Base-by-base conservation (phyloP, 1,140 invertebrate genomes). In the Panagrolaimus sp. region DNA sequence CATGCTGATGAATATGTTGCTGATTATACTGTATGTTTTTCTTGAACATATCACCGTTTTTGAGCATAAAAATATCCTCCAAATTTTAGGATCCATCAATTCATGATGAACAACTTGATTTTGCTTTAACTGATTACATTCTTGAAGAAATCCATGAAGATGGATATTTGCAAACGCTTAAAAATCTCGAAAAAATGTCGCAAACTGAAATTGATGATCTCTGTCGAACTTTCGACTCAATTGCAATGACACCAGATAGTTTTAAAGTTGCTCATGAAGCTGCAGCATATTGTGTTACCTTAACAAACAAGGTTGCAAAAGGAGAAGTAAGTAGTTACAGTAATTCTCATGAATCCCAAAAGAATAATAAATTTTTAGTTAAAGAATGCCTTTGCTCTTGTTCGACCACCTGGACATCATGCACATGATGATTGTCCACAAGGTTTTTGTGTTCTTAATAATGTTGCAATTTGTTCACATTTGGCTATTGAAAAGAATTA, bases 381-480 rank as follows among this genome's bases (percentile, higher is more conserved):
- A 24, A 24, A 21, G 21, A 96, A 94, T 86, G 95, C 94, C 15
- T 95, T 98, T 83, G 95, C 95, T 12, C 90, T 98, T 32, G 94
- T 98, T 9, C 88, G 96, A 73, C 95, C 94, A 17, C 94, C 94
- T 0, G 96, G 96, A 2, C 95, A 98, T 86, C 96, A 98, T 85
- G 95, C 96, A 1, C 96, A 98, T 86, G 88, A 89, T 9, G 90
- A 93, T n/a, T 63, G 65, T 15, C 66, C 75, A 74, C 86, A 86
- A 85, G 96, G 96, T 63, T 99, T 99, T 85, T 98, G 96, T 85
- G 98, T 96, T 87, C 98, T 99, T 86, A 99, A 99, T 86, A 95
- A 94, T 43, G 89, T 99, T 21, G 93, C 94, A 9, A 91, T 98
- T 75, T 93, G 95, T 38, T 93, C 94, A 38, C 89, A 91, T 81